Base-by-base conservation (phyloP, 2,888 invertebrate species). In the Polymixis lichenea region DNA sequence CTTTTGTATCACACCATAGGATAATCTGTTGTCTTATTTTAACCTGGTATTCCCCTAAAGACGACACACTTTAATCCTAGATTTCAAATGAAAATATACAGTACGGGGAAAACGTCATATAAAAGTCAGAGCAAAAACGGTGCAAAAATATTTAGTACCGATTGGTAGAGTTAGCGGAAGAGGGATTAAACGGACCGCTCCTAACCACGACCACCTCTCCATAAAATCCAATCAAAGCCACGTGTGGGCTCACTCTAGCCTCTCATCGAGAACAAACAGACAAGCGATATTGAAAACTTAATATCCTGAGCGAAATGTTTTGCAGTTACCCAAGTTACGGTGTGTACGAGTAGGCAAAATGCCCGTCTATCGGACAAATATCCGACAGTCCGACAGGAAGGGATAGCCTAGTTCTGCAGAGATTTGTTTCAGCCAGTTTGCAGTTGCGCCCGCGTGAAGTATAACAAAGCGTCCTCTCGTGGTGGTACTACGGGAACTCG, bases 351-450 rank as follows among this genome's bases (percentile, higher is more conserved):
- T 82, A 85, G 83, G 87, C 80, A 85, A 82, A 84, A 83, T 75
- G 76, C 73, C 67, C 82, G 82, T 78, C 82, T 85, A 88, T 86
- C 84, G 82, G 88, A 89, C 90, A 90, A 91, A 91, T 90, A 89
- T 85, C 90, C 88, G 87, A 89, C 89, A 89, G 86, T 84, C 89
- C 73, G 86, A 87, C 88, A 88, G 89, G 90, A 87, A 88, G 87
- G 89, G 89, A 89, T 90, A 90, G 89, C 90, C 91, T 84, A 90
- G 87, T 91, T 91, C 81, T 83, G 83, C 81, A 83, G 87, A 89
- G 89, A 90, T 91, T 91, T 91, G 92, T 91, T 90, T 90, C 91
- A 89, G 85, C 86, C 87, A 89, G 90, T 90, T 90, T 88, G 88
- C 87, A 82, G 87, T 82, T 82, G 86, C 85, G 83, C 88, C 86